Base-by-base conservation (phyloP, 2,113 vertebrate species). In the Patagioenas fasciata region DNA sequence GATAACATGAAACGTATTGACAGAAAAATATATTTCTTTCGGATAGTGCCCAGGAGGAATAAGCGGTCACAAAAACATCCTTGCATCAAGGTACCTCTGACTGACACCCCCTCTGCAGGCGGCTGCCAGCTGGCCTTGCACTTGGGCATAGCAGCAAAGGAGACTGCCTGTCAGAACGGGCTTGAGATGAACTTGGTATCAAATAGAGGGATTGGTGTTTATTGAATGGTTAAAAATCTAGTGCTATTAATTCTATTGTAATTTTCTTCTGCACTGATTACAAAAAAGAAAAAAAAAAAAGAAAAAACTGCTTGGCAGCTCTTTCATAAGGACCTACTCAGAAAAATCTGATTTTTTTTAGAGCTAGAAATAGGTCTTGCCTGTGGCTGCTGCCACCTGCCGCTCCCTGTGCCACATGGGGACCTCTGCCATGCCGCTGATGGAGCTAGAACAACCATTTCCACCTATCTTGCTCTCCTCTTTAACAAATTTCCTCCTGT, bases 381-480 rank as follows among this genome's bases (percentile, higher is more conserved):
- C 74, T 9, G 13, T 28, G 54, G 28, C 0, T 0, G 13, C 44
- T 34, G 18, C 17, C 0, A 1, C 54, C 60, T 23, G 51, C 11
- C 0, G 19, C 44, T 32, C 23, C 26, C 28, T 0, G 1, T 40
- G 17, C 15, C 36, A 4, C 2, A 9, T 1, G 0, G 31, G 23
- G 15, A 11, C 1, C 0, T 13, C 56, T 34, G 58, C 34, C 2
- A 2, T 0, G 0, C 56, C 0, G 0, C n/a, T 40, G 5, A 3
- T 10, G 29, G 40, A 74, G 26, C 56, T 31, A 73, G 31, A 69
- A 24, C 65, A 89, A 5, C 3, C 0, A 1, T 44, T 57, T 48
- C 56, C 51, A 54, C 24, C 42, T 25, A 6, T 10, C 13, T 13
- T n/a, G 4, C 2, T 29, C n/a, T 78, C 26, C 50, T 40, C 57